Percentiles rank a stretch among this genome's conserved stretches.
phyloP scores from a whole-genome alignment of 2,113 vertebrate genomes.

The Larimichthys polyactis region DNA sequence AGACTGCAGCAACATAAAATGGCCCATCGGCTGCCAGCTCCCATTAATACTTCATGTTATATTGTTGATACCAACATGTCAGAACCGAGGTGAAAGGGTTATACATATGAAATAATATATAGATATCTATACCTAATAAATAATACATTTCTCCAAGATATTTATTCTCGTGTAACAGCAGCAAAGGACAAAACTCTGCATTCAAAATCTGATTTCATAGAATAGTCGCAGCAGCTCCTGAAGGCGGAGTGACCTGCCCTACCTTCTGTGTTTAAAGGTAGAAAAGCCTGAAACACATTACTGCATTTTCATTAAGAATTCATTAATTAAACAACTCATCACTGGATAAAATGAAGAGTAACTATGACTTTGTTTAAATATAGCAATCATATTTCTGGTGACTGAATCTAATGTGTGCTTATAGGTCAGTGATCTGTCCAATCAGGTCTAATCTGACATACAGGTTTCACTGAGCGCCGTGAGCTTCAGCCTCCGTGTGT shows the following conservation, averaged over 20 bases:
- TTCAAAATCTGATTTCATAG: neutral
- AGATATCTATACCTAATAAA: neutral
- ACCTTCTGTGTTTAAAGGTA: neutral
- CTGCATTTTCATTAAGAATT: conserved; percentile 8
- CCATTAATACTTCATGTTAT: neutral
- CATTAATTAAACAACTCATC: conserved; percentile 9
- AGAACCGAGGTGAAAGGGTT: neutral
- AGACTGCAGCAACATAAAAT: neutral
- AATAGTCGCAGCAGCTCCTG: neutral
- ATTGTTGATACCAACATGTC: neutral
- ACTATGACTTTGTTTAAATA: conserved; percentile 11
- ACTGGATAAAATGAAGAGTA: neutral
- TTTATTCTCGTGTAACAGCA: neutral
- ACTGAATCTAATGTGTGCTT: neutral
- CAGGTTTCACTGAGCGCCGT: neutral
- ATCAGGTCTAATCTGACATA: conserved; percentile 6
- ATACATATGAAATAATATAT: neutral
- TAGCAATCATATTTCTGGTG: conserved; percentile 3
- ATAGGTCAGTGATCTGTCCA: conserved; percentile 6
- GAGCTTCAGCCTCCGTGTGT: neutral
- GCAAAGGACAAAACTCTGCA: neutral
- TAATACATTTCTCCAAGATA: neutral
- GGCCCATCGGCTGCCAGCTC: neutral
- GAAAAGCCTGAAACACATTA: neutral
- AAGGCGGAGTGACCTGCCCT: neutral